Conservation (phyloP, 2,797 vertebrate species). For the Spheniscus humboldti region DNA sequence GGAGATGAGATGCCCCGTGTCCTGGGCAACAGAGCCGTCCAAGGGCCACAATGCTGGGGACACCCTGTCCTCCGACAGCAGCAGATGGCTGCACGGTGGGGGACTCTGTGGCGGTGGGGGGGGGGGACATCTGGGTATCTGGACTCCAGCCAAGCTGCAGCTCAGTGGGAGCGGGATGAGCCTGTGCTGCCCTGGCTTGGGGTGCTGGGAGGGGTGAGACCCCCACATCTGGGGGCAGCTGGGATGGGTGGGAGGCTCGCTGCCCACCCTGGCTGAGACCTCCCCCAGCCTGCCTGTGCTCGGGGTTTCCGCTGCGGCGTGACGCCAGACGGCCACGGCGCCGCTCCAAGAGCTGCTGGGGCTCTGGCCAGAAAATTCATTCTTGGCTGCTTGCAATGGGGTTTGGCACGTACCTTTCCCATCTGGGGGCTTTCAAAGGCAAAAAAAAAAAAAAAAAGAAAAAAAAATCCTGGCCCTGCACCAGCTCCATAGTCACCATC, state of each 20-base stretch:
- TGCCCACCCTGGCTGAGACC: background rate
- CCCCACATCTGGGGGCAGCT: accelerated
- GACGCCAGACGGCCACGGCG: background rate
- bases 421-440: conserved; percentile 50
- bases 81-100: conserved; percentile 4
- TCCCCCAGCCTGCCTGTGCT: background rate
- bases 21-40: background rate
- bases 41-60: background rate
- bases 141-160: conserved; percentile 3
- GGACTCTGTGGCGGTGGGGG: background rate
- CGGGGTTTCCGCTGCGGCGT: background rate
- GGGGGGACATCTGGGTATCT: conserved; percentile 21
- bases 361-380: conserved; percentile 44
- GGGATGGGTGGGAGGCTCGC: background rate
- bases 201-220: background rate
- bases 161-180: background rate
- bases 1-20: background rate
- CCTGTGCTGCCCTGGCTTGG: background rate
- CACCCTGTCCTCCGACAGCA: background rate
- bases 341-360: conserved; percentile 37
- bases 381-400: conserved; percentile 49
- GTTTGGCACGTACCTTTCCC: conserved; percentile 44
- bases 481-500: background rate
- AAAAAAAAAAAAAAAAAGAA: background rate
- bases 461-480: background rate